A percentile compares a stretch with the other conserved stretches of the same genome.
Conservation (phyloP, 2,797 vertebrate species). For the Pseudocheirus occidentalis region DNA sequence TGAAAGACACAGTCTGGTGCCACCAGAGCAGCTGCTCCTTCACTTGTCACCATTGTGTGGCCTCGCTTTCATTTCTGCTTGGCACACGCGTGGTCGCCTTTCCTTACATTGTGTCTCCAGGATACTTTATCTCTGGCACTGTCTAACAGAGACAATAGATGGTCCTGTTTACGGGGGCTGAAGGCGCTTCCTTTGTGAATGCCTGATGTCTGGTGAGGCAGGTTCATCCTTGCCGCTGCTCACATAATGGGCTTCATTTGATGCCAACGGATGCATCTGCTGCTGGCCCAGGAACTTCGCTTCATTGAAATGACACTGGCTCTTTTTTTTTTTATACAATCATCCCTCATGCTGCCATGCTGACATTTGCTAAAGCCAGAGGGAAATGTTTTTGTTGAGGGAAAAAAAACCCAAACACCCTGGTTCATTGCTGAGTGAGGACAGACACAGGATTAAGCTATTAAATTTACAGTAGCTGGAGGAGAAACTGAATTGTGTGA, state of each 20-base stretch:
- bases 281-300: conserved; percentile 82
- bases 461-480: conserved; percentile 56
- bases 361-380: conserved; percentile 73
- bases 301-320: conserved; percentile 76
- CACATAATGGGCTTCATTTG: conserved; percentile 70
- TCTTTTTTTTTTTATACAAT: conserved; percentile 64
- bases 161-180: conserved; percentile 70
- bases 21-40: conserved; percentile 82
- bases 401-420: conserved; percentile 4
- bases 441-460: conserved; percentile 32
- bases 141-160: conserved; percentile 79
- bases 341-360: conserved; percentile 60
- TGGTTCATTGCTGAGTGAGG: conserved; percentile 52
- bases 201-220: conserved; percentile 79
- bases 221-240: conserved; percentile 76
- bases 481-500: conserved; percentile 10
- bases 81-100: conserved; percentile 76
- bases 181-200: conserved; percentile 74
- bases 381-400: conserved; percentile 61
- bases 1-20: conserved; percentile 85
- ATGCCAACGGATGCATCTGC: conserved; percentile 84
- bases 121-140: conserved; percentile 77
- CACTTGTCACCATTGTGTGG: conserved; percentile 77
- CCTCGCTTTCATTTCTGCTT: conserved; percentile 72
- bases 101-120: conserved; percentile 75